phyloP scores from a whole-genome alignment of 2,888 invertebrate genomes.

The Leucoma salicis region DNA sequence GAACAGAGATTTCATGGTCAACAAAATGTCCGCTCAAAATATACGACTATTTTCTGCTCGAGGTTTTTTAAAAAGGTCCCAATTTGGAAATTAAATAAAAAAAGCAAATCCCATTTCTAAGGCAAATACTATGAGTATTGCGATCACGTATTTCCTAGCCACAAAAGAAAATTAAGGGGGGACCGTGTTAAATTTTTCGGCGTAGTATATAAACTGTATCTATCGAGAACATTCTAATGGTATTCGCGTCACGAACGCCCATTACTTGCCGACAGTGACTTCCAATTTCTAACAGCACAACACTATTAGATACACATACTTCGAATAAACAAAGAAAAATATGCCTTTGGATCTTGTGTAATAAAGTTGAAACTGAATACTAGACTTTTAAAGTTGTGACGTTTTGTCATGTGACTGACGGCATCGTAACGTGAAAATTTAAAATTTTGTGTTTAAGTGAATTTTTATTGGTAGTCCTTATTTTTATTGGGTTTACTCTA shows the following conservation, averaged over 20 bases:
- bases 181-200: conserved; percentile 57
- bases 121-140: conserved; percentile 46
- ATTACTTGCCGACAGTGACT: conserved; percentile 81
- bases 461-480: conserved; percentile 73
- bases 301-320: conserved; percentile 43
- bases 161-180: conserved; percentile 66
- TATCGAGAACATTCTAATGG: conserved; percentile 65
- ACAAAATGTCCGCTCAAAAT: too few species aligned
- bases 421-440: conserved; percentile 74
- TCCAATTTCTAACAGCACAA: conserved; percentile 68
- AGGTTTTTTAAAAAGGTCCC: too few species aligned
- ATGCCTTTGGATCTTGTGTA: conserved; percentile 9
- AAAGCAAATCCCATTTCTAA: conserved; percentile 17
- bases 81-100: conserved; percentile 33
- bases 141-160: conserved; percentile 54
- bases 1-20: too few species aligned
- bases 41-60: too few species aligned
- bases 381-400: conserved; percentile 18
- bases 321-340: conserved; percentile 20
- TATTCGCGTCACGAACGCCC: conserved; percentile 75
- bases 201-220: conserved; percentile 49
- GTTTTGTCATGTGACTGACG: conserved; percentile 24
- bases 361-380: conserved; percentile 26
- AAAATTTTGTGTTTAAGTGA: conserved; percentile 79
- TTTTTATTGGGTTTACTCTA: conserved; percentile 55